Conservation (phyloP, 2,113 vertebrate genomes). For the Dicentrarchus labrax region DNA sequence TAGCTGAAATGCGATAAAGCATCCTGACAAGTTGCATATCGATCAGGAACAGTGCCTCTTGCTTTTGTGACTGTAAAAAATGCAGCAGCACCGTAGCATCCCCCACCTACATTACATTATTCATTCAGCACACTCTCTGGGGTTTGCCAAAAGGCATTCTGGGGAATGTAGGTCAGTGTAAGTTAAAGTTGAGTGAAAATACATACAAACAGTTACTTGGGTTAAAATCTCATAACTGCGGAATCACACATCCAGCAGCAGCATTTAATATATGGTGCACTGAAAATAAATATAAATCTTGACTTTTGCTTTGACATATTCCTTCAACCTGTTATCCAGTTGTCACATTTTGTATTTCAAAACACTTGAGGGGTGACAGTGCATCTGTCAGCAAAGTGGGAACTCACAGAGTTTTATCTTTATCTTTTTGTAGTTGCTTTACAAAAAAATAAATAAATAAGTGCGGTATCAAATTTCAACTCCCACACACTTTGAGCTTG, state of each 20-base stretch:
- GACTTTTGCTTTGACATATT: conserved; percentile 7
- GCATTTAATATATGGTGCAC: neutral
- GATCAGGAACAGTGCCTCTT: conserved; percentile 11
- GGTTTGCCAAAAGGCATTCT: conserved; percentile 55
- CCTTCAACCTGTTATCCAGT: conserved; percentile 19
- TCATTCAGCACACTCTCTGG: conserved; percentile 39
- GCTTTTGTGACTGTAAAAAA: conserved; percentile 29
- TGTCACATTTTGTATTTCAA: neutral
- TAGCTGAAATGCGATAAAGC: conserved; percentile 8
- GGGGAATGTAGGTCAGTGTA: conserved; percentile 62
- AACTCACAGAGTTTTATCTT: neutral
- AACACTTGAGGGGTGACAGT: neutral
- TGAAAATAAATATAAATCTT: conserved; percentile 20
- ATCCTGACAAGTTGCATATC: conserved; percentile 30
- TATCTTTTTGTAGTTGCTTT: neutral
- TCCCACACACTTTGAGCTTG: neutral
- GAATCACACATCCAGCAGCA: neutral
- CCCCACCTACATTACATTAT: conserved; percentile 42
- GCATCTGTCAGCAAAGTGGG: neutral
- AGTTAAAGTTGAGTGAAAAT: conserved; percentile 43
- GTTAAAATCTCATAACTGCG: neutral
- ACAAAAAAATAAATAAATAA: neutral
- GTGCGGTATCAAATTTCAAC: neutral
- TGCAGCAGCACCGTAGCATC: conserved; percentile 35
- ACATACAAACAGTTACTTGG: conserved; percentile 28